A percentile compares a stretch with the other conserved stretches of the same genome.
Evolutionary conservation across 2,797 vertebrate genomes (phyloP).

Genomic region (Bradypodion ventrale): DNA sequence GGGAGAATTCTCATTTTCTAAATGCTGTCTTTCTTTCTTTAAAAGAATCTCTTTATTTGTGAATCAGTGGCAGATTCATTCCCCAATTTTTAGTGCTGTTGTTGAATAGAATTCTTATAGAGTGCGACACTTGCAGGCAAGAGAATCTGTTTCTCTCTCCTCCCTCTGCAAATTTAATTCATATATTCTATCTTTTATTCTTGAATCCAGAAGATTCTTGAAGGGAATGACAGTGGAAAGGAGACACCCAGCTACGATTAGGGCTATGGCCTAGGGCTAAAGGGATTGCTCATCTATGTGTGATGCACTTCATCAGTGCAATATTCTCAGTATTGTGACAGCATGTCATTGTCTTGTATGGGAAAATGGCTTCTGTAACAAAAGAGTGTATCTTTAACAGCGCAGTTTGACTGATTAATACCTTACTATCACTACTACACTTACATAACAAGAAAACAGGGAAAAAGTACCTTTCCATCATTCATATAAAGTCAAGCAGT

Average conservation of each 20-base stretch:
- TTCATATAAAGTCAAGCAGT: not conserved
- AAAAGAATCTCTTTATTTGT: constrained; percentile 25
- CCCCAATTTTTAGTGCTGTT: constrained; percentile 45
- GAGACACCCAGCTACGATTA: not conserved
- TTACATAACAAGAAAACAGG: not conserved
- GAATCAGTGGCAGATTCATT: constrained; percentile 41
- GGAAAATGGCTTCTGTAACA: not conserved
- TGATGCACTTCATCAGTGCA: not conserved
- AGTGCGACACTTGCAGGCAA: constrained; percentile 33
- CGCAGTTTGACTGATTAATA: not conserved
- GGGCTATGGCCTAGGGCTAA: not conserved
- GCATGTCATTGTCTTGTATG: not conserved
- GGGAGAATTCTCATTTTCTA: not conserved
- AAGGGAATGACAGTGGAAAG: not conserved
- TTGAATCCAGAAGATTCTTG: not conserved
- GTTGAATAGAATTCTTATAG: constrained; percentile 43
- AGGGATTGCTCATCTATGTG: not conserved
- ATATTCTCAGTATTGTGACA: not conserved
- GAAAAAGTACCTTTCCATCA: not conserved
- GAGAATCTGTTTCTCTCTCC: not conserved
- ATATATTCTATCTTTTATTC: not conserved
- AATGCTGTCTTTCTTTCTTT: constrained; percentile 17
- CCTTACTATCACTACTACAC: not conserved
- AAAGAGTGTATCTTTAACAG: not conserved
- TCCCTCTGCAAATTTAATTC: constrained; percentile 21